Conservation (phyloP, 2,888 invertebrate species). For the Pheosia tremula region DNA sequence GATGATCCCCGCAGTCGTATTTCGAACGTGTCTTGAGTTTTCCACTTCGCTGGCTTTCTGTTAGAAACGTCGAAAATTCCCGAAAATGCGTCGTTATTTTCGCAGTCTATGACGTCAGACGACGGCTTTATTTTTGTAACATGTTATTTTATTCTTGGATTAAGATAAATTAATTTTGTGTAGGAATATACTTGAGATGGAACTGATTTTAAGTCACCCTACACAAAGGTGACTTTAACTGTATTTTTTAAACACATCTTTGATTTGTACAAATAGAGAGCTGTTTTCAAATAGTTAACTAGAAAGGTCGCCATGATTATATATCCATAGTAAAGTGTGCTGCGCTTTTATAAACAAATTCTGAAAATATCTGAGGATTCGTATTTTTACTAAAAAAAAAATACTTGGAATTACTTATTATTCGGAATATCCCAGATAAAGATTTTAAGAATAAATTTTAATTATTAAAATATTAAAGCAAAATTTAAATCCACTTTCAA, state of each 20-base stretch:
- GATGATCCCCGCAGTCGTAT: constrained; percentile 12
- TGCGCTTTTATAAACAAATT: too few relatives aligned
- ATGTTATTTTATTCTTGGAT: neutral
- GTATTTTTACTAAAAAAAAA: too few relatives aligned
- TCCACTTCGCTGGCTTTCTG: constrained; percentile 20
- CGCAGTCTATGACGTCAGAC: constrained; percentile 11
- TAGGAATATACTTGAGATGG: neutral
- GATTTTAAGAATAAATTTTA: neutral
- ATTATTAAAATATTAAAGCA: neutral
- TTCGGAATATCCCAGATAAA: too few relatives aligned
- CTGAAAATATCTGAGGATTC: too few relatives aligned
- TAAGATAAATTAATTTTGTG: constrained; percentile 2
- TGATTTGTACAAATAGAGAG: too few relatives aligned
- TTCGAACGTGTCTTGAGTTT: constrained; percentile 24
- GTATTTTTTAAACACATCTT: too few relatives aligned
- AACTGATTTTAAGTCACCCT: neutral
- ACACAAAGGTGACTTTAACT: too few relatives aligned
- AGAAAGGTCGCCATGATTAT: too few relatives aligned
- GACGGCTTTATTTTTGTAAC: neutral
- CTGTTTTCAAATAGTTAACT: too few relatives aligned
- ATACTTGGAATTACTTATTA: too few relatives aligned
- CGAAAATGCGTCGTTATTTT: constrained; percentile 20
- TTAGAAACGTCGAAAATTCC: constrained; percentile 13
- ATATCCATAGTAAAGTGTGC: too few relatives aligned
- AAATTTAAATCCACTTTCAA: too few relatives aligned